Conservation (phyloP, 2,888 invertebrate species). For the Onthophagus sagittarius region DNA sequence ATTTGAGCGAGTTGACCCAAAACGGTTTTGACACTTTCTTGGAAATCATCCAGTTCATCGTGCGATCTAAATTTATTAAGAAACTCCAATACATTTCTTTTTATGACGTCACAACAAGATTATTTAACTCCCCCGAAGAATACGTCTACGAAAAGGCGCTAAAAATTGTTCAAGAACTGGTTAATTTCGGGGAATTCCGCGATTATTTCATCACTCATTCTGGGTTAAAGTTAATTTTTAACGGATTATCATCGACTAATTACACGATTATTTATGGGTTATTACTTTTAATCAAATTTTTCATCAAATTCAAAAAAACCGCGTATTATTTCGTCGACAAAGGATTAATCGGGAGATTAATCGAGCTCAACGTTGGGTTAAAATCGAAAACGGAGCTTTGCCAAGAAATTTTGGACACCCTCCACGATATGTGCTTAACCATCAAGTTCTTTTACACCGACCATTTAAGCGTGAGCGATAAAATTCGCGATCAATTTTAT, state of each 20-base stretch:
- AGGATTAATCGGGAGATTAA: neutral
- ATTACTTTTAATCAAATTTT: neutral
- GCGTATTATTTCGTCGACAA: neutral
- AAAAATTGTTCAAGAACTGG: neutral
- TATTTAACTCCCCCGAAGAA: neutral
- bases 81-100: neutral
- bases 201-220: neutral
- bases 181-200: neutral
- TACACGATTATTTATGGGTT: neutral
- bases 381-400: neutral
- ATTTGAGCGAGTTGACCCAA: neutral
- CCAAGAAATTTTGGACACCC: constrained; percentile 12
- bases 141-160: neutral
- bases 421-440: constrained; percentile 15
- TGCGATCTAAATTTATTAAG: neutral
- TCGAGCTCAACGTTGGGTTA: neutral
- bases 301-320: neutral
- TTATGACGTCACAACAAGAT: neutral
- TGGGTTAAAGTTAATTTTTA: neutral
- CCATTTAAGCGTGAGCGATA: constrained; percentile 11
- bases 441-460: constrained; percentile 16
- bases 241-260: neutral
- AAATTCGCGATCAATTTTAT: constrained; percentile 14
- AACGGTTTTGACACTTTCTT: neutral
- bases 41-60: constrained; percentile 17